Evolutionary conservation across 2,888 invertebrate genomes (phyloP).

Genomic region (Barypeithes pellucidus): DNA sequence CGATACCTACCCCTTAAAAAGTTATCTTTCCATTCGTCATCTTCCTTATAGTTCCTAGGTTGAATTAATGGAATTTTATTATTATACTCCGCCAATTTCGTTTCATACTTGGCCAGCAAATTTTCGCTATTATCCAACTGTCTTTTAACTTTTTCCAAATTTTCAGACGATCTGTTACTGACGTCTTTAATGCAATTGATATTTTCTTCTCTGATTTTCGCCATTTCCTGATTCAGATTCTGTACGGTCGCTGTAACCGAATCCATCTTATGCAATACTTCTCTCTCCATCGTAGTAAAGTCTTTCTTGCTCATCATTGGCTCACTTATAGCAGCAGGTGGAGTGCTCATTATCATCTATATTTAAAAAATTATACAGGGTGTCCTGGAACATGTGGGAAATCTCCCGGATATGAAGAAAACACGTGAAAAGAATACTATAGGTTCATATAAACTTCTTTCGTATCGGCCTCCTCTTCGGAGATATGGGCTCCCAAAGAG

Average conservation of each 20-base stretch:
- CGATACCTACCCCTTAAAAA: constrained; percentile 65
- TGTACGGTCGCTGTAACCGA: constrained; percentile 60
- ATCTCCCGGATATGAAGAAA: too few relatives aligned
- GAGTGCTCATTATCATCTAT: constrained; percentile 47
- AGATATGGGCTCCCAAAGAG: too few relatives aligned
- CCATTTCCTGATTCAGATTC: constrained; percentile 64
- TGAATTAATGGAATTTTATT: constrained; percentile 62
- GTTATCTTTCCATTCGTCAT: constrained; percentile 65
- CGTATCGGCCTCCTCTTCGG: too few relatives aligned
- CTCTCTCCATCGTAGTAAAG: constrained; percentile 62
- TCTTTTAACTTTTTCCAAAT: constrained; percentile 69
- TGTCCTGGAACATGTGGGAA: too few relatives aligned
- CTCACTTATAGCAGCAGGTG: constrained; percentile 59
- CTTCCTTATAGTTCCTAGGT: constrained; percentile 57
- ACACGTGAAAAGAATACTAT: too few relatives aligned
- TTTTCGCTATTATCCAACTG: constrained; percentile 73
- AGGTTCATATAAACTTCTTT: too few relatives aligned
- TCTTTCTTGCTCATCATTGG: constrained; percentile 63
- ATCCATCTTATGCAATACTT: constrained; percentile 65
- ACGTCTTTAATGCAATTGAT: constrained; percentile 69
- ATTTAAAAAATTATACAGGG: too few relatives aligned
- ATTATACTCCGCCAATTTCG: constrained; percentile 73
- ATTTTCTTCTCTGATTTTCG: constrained; percentile 67
- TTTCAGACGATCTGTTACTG: constrained; percentile 70
- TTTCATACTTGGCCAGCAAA: constrained; percentile 74